Base-by-base conservation (phyloP, 2,888 invertebrate species). In the Panorpa germanica region DNA sequence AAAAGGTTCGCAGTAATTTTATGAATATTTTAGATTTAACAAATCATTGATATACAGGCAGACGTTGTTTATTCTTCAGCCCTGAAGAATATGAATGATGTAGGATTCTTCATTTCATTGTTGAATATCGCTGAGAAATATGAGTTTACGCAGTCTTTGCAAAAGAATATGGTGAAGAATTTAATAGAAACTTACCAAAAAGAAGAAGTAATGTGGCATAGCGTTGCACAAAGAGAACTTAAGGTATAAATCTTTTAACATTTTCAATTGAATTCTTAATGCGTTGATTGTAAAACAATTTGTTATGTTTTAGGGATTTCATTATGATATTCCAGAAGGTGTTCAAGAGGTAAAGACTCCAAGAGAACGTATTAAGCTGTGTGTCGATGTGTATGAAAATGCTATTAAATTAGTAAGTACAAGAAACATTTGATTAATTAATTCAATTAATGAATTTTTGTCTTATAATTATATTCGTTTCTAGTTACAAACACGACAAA, bases 61-160 rank as follows among this genome's bases (percentile, higher is more conserved):
- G 57, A 61, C 32, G 50, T 70, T 8, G 56, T 74, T 23, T 72
- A 71, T 55, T 60, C 58, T 31, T 65, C 66, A 48, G 69, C 67
- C 7, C 48, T 61, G 14, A 63, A 65, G 35, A 61, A 59, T 36
- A 54, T 73, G 5, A 50, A 54, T 11, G 57, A 65, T 39, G 49
- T 69, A 3, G 50, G 55, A 14, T 69, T 67, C 36, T 51, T 70
- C n/a, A 60, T 70, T 13, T 60, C 65, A 37, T 40, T 77, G 16
- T 53, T 75, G 22, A 61, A 69, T 25, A 48, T 66, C 17, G 50
- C 65, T 8, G 57, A 64, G 33, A 53, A 61, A 35, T 70, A 65
- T 53, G 54, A 57, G 19, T 63, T 71, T 39, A 66, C 72, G 2
- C 54, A 57, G 8, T 48, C 54, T 13, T 53, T 80, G 5, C 69